These are phyloP conservation scores for Tragulus kanchil DNA, from an alignment of 2,113 vertebrate species.

Conservation along the genomic window DNA sequence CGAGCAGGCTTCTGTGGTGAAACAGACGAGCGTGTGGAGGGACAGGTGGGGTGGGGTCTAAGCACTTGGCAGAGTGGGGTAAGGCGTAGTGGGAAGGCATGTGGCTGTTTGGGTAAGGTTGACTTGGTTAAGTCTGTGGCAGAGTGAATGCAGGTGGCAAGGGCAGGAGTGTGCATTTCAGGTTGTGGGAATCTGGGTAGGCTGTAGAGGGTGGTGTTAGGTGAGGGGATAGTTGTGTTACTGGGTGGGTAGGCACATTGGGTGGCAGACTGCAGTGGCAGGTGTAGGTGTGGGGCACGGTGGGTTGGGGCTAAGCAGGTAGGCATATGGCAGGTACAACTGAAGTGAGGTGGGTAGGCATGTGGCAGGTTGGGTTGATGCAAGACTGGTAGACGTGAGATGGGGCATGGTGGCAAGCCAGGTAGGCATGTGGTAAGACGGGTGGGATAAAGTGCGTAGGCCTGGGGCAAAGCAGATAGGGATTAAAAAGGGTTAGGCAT, in stretches of 20 bases:
- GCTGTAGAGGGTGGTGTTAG: neutral
- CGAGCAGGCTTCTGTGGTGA: neutral
- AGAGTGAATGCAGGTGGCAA: neutral
- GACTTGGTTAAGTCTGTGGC: neutral
- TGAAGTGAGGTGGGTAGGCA: neutral
- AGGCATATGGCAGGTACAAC: fast-evolving
- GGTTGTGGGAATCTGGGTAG: neutral
- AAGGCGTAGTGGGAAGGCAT: neutral
- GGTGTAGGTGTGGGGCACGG: neutral
- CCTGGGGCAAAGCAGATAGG: no score
- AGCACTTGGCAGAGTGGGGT: neutral
- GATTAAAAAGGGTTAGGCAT: no score
- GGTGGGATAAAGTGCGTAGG: neutral
- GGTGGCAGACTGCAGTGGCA: neutral
- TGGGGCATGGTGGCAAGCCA: no score
- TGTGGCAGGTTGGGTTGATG: neutral
- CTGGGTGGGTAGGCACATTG: neutral
- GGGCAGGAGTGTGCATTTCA: neutral
- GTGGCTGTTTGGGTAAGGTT: neutral
- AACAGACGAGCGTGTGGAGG: neutral
- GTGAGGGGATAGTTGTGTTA: neutral
- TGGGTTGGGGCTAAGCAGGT: neutral
- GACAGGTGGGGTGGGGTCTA: neutral
- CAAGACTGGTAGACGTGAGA: neutral
- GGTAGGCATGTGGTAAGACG: neutral